A percentile compares a stretch with the other conserved stretches of the same genome.
Evolutionary conservation across 2,797 vertebrate genomes (phyloP).

Genomic region (Iguana delicatissima): DNA sequence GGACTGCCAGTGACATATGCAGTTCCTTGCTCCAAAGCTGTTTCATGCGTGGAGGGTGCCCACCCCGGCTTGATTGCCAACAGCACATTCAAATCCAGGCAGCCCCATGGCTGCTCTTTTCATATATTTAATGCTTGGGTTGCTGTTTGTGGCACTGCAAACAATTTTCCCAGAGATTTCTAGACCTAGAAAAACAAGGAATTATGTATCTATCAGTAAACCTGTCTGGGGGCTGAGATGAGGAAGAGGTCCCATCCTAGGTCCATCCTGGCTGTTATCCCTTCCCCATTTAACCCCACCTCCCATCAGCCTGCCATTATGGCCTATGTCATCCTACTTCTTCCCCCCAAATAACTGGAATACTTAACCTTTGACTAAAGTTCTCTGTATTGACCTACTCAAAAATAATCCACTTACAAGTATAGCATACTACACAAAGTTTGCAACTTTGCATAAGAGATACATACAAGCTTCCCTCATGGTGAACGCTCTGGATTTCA

Average conservation of each 20-base stretch:
- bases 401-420: background rate
- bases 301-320: too few species aligned
- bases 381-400: background rate
- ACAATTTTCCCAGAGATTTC: background rate
- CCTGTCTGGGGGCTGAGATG: too few species aligned
- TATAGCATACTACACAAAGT: too few species aligned
- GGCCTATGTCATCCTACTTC: background rate
- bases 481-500: background rate
- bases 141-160: background rate
- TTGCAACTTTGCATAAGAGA: background rate
- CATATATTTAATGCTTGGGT: too few species aligned
- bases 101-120: background rate
- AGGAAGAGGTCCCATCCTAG: background rate
- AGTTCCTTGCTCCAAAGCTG: background rate
- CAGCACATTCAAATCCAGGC: too few species aligned
- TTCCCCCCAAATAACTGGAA: background rate
- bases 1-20: too few species aligned
- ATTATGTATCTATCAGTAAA: too few species aligned
- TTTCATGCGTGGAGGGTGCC: too few species aligned
- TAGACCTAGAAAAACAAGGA: background rate
- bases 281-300: background rate
- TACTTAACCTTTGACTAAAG: too few species aligned
- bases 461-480: background rate
- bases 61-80: too few species aligned
- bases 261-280: too few species aligned